Evolutionary conservation across 2,113 vertebrate species (phyloP).

Genomic region (Nycticryphes semicollaris): DNA sequence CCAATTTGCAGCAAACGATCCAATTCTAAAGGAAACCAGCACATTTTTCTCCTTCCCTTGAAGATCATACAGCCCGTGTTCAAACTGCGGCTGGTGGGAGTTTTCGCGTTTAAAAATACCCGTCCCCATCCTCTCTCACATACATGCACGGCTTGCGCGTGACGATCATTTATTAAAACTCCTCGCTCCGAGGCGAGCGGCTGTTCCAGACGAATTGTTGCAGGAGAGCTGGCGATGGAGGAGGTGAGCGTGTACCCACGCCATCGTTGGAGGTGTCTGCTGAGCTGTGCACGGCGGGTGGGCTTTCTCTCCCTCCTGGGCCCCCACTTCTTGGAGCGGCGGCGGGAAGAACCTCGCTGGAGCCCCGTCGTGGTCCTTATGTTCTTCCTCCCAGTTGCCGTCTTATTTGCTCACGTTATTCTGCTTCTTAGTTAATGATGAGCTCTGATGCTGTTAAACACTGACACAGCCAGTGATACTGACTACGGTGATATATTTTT

Average conservation of each 20-base stretch:
- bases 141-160: background rate
- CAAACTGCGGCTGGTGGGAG: conserved; percentile 37
- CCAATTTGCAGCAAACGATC: background rate
- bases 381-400: background rate
- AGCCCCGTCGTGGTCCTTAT: background rate
- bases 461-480: background rate
- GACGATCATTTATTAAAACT: conserved; percentile 23
- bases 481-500: conserved; percentile 19
- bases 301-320: background rate
- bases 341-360: rapidly evolving
- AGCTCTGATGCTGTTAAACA: background rate
- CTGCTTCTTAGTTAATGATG: background rate
- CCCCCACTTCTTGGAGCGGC: background rate
- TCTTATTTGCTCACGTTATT: background rate
- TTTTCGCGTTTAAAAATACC: conserved; percentile 54
- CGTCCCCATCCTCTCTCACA: background rate
- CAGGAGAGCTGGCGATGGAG: background rate
- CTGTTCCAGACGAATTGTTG: background rate
- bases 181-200: background rate
- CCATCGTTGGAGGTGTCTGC: background rate
- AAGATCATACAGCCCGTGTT: background rate
- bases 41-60: conserved; percentile 12
- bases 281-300: background rate
- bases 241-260: background rate
- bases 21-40: background rate